Evolutionary conservation across 2,113 vertebrate genomes (phyloP).

Genomic region (Rhinolophus sinicus): DNA sequence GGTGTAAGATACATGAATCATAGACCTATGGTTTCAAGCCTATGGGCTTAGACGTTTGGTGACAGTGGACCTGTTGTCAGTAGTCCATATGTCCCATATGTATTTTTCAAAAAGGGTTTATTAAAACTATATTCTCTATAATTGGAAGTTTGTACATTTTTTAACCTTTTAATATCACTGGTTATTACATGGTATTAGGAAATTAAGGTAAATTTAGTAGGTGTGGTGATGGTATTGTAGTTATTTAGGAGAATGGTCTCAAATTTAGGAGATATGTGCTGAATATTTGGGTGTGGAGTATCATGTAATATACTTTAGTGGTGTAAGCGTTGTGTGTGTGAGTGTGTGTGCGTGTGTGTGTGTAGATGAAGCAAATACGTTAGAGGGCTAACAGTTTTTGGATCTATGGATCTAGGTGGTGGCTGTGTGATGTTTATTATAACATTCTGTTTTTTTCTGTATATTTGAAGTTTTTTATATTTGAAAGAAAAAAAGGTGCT

Average conservation of each 20-base stretch:
- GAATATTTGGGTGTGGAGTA: background rate
- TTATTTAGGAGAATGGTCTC: background rate
- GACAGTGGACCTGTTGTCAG: background rate
- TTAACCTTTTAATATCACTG: background rate
- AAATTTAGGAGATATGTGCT: background rate
- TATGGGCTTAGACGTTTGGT: background rate
- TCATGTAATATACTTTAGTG: background rate
- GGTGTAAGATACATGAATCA: background rate
- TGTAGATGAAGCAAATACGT: background rate
- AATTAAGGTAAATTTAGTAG: background rate
- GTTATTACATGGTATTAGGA: background rate
- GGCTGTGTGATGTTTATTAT: background rate
- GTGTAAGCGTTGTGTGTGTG: no score
- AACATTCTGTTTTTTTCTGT: background rate
- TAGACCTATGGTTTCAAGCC: background rate
- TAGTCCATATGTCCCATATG: background rate
- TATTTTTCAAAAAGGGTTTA: background rate
- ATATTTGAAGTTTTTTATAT: background rate
- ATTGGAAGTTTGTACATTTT: background rate
- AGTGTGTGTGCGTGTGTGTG: background rate
- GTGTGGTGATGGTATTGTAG: background rate
- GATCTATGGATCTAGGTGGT: background rate
- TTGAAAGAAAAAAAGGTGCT: background rate
- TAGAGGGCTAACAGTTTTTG: background rate
- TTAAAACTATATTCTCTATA: background rate